Conservation (phyloP, 92 coral and sea anemone genomes). For the Heteractis magnifica region DNA sequence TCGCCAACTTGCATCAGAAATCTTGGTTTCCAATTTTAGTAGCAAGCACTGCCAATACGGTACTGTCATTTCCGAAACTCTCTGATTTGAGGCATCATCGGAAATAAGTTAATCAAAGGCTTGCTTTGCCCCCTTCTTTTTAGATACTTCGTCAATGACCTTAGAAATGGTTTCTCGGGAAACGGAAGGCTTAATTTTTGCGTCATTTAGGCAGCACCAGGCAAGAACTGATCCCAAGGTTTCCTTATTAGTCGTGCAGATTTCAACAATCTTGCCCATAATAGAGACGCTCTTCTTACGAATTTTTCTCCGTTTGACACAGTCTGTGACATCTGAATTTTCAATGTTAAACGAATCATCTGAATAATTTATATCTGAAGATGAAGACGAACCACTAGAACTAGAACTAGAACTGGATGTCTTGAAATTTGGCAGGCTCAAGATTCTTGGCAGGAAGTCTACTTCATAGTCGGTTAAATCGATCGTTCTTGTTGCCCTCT, state of each 20-base stretch:
- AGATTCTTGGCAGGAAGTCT: conserved; percentile 17
- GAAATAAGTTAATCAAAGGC: conserved; percentile 35
- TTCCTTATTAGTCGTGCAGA: conserved; percentile 22
- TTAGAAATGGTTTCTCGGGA: conserved; percentile 24
- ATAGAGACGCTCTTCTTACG: neutral
- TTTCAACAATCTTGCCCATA: too few species aligned
- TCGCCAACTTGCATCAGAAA: conserved; percentile 33
- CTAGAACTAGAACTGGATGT: neutral
- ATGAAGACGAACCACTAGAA: neutral
- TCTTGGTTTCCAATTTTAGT: conserved; percentile 36
- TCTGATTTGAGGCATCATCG: conserved; percentile 20
- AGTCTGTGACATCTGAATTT: neutral
- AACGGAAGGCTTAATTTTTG: neutral
- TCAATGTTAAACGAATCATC: conserved; percentile 6
- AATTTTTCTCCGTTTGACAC: conserved; percentile 16
- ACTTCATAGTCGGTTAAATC: neutral
- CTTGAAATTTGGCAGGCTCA: neutral
- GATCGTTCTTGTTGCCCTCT: neutral
- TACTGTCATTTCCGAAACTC: conserved; percentile 31
- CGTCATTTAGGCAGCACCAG: conserved; percentile 13
- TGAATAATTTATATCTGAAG: neutral
- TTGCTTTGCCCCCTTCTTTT: conserved; percentile 26
- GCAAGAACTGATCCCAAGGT: conserved; percentile 13
- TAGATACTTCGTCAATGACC: conserved; percentile 15
- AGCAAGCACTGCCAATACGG: conserved; percentile 51